Percentiles rank a stretch among this genome's conserved stretches.
Conservation (phyloP, 2,888 invertebrate genomes). For the Philereme vetulata region DNA sequence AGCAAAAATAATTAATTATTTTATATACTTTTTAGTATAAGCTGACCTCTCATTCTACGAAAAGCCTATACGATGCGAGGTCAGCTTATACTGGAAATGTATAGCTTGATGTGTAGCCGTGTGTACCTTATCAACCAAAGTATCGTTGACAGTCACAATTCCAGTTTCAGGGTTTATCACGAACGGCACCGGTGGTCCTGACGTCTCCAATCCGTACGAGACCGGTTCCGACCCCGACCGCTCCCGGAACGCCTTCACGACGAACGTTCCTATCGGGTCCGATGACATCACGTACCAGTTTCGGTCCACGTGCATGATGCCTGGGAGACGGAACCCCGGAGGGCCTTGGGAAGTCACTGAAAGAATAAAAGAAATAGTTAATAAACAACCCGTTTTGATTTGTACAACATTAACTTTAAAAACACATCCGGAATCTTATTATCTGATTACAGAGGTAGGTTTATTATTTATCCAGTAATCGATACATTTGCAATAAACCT, state of each 20-base stretch:
- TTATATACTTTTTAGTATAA: too few relatives aligned
- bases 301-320: constrained; percentile 87
- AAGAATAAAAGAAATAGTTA: constrained; percentile 41
- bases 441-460: too few relatives aligned
- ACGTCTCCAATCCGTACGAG: constrained; percentile 87
- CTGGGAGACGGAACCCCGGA: constrained; percentile 84
- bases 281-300: constrained; percentile 90
- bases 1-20: too few relatives aligned
- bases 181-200: constrained; percentile 86
- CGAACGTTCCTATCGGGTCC: constrained; percentile 88
- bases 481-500: too few relatives aligned
- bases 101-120: too few relatives aligned
- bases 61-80: too few relatives aligned
- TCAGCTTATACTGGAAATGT: too few relatives aligned
- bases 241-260: constrained; percentile 88
- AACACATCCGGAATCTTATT: too few relatives aligned
- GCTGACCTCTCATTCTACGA: too few relatives aligned
- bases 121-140: constrained; percentile 88
- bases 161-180: constrained; percentile 90
- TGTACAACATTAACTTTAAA: too few relatives aligned
- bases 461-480: too few relatives aligned
- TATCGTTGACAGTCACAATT: constrained; percentile 90
- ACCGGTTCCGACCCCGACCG: constrained; percentile 86
- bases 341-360: constrained; percentile 76
- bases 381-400: neutral